These are phyloP conservation scores for Pollenia griseotomentosa DNA, from an alignment of 2,888 invertebrate genomes.

Conservation along the genomic window DNA sequence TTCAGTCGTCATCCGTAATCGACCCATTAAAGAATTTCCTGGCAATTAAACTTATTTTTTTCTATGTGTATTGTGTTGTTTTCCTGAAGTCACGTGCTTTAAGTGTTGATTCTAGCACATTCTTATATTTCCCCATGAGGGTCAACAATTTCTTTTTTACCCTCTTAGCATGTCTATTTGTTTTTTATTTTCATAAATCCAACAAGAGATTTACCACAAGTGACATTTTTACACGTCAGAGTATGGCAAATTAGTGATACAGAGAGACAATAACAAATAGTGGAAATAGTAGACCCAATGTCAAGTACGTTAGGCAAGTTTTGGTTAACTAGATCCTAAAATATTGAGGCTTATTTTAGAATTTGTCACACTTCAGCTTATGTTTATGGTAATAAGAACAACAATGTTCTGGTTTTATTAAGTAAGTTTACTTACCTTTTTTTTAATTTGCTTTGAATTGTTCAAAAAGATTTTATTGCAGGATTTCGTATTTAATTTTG, in stretches of 20 bases:
- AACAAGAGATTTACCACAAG: constrained; percentile 57
- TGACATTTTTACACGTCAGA: constrained; percentile 40
- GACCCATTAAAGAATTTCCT: too few relatives aligned
- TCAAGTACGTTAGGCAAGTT: background rate
- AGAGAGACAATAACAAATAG: background rate
- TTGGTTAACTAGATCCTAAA: background rate
- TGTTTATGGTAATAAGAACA: too few relatives aligned
- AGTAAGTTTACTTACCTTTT: too few relatives aligned
- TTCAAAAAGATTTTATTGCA: background rate
- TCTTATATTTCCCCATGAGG: constrained; percentile 12
- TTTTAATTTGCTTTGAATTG: background rate
- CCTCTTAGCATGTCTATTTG: background rate
- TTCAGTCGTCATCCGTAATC: too few relatives aligned
- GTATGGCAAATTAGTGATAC: background rate
- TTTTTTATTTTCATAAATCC: background rate
- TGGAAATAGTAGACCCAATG: background rate
- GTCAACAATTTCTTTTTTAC: background rate
- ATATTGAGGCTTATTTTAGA: constrained; percentile 38
- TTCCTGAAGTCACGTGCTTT: constrained; percentile 32
- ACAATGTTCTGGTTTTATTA: too few relatives aligned
- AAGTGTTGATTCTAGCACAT: constrained; percentile 64
- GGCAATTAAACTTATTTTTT: background rate
- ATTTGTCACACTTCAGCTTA: constrained; percentile 37
- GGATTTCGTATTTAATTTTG: too few relatives aligned
- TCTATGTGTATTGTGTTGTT: background rate